Percentiles rank a stretch among this genome's conserved stretches.
phyloP scores from a whole-genome alignment of 2,113 vertebrate species.

The Rhizomys pruinosus region DNA sequence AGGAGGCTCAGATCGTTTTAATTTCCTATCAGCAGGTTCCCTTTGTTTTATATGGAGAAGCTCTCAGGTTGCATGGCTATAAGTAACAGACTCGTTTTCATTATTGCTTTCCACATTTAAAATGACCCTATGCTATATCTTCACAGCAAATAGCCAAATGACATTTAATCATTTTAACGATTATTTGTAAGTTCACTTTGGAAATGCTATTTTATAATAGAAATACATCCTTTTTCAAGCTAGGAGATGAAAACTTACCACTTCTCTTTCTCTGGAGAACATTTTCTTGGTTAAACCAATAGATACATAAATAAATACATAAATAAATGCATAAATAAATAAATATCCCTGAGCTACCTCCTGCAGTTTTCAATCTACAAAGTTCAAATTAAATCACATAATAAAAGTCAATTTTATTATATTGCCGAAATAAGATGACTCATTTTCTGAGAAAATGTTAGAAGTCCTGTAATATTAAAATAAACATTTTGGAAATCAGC shows the following conservation, averaged over 20 bases:
- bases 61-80: not conserved
- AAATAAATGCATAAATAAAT: too few relatives aligned
- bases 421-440: conserved; percentile 47
- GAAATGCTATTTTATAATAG: conserved; percentile 35
- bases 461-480: conserved; percentile 34
- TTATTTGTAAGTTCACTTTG: conserved; percentile 41
- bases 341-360: conserved; percentile 34
- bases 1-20: not conserved
- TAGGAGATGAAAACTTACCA: conserved; percentile 28
- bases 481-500: conserved; percentile 14
- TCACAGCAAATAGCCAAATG: conserved; percentile 22
- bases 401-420: conserved; percentile 37
- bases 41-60: conserved; percentile 11
- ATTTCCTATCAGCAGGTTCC: not conserved
- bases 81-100: conserved; percentile 35
- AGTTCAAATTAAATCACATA: conserved; percentile 48
- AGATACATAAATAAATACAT: too few relatives aligned
- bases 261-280: conserved; percentile 9
- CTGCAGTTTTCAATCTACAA: conserved; percentile 54
- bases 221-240: conserved; percentile 55
- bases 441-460: conserved; percentile 44
- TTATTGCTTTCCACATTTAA: conserved; percentile 40
- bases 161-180: conserved; percentile 51
- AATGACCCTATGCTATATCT: not conserved
- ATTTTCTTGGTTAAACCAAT: conserved; percentile 53